Evolutionary conservation across 1,140 invertebrate genomes (phyloP), one percentile per base, ranked within the genome.

Genomic region (Pseudomyrmex gracilis): DNA sequence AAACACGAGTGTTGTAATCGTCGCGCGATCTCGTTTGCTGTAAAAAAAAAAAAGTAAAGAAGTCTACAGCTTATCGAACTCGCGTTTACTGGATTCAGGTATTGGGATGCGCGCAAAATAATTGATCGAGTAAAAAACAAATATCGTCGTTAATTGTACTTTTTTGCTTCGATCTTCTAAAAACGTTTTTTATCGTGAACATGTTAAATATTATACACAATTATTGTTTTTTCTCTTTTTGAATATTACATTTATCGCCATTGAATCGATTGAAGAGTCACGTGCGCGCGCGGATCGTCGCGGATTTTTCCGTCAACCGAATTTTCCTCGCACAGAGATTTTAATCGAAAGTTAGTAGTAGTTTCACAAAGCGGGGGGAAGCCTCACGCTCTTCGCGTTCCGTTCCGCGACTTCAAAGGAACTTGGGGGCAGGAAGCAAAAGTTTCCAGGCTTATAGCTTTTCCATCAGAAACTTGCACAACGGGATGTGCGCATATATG

Each of bases 261-360:
- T 73, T 17, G 60, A 45, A 9, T 55, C 20, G 20, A 34, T 9
- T 43, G 24, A 63, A 22, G 45, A 66, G 45, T 15, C 17, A 68
- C 57, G 20, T 53, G 34, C 13, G 24, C 57, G 20, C 55, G 34
- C 13, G 24, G 17, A 0, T 34, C 53, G 55, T 51, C 22, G 58
- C 12, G 77, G 57, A 73, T 76, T 82, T 53, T 76, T 67, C 34
- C 57, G 63, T 83, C 66, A 60, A 58, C 49, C 77, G 73, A 63
- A 73, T 73, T 66, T 43, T 24, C 20, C 15, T 9, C 43, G 20
- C 55, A 57, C 66, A 3, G 55, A n/a, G 84, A 85, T 86, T 90
- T 83, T 87, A 87, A 91, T 90, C 89, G 87, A 85, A 89, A 91
- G 84, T 87, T 88, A 77, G 86, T 89, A 85, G 63, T 13, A 85